These are phyloP conservation scores for Antidorcas marsupialis DNA, from an alignment of 2,113 vertebrate species.

Conservation along the genomic window DNA sequence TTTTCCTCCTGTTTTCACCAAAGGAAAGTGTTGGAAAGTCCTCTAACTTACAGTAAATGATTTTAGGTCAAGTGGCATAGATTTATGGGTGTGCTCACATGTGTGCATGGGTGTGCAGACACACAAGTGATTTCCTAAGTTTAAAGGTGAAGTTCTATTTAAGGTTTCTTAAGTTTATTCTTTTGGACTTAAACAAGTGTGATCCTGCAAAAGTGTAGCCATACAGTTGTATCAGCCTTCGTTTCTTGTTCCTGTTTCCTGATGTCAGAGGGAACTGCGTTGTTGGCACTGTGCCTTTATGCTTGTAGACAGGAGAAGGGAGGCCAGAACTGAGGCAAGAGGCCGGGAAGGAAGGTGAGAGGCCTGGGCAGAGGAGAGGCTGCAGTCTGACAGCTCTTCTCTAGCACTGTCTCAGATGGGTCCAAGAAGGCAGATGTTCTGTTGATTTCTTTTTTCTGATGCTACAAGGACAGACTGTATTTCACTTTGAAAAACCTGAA, in stretches of 20 bases:
- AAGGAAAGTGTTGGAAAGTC: background rate
- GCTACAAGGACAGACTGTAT: background rate
- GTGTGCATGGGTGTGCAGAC: background rate
- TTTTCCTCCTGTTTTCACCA: background rate
- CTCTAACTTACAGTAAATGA: background rate
- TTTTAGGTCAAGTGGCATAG: background rate
- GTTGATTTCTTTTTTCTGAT: background rate
- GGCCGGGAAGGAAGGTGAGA: background rate
- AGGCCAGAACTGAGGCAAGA: background rate
- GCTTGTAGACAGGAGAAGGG: background rate
- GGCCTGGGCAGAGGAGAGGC: background rate
- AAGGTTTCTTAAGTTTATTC: background rate
- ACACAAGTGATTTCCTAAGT: background rate
- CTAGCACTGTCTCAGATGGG: background rate
- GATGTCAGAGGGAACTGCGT: background rate
- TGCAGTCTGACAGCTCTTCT: background rate
- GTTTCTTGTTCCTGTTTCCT: background rate
- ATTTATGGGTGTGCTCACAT: background rate
- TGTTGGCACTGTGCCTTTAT: background rate
- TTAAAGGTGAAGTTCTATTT: background rate
- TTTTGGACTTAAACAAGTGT: background rate
- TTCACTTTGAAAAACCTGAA: conserved; percentile 20
- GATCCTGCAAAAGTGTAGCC: background rate
- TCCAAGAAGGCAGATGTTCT: background rate
- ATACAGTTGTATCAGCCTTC: background rate